Evolutionary conservation across 2,113 vertebrate species (phyloP).

Genomic region (Psephotus haematonotus): DNA sequence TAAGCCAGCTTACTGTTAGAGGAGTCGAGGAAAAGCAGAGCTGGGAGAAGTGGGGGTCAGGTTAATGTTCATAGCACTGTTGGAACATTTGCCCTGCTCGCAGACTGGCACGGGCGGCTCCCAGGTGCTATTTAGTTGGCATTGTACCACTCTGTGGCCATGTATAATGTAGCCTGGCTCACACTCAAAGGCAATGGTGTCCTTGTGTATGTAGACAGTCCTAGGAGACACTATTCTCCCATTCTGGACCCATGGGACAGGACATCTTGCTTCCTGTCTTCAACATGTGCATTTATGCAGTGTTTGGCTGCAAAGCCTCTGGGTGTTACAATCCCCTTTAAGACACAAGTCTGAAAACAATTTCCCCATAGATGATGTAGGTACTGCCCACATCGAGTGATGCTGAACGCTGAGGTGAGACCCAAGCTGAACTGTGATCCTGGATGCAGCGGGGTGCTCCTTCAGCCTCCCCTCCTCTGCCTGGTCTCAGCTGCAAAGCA

Average conservation of each 20-base stretch:
- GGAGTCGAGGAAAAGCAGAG: background rate
- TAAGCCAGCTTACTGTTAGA: background rate
- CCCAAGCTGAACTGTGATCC: background rate
- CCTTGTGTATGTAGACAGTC: slow-evolving; percentile 20
- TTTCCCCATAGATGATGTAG: accelerated
- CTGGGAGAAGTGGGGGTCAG: background rate
- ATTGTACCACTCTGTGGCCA: slow-evolving; percentile 21
- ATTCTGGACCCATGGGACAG: slow-evolving; percentile 21
- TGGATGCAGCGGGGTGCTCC: accelerated
- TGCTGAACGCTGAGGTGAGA: background rate
- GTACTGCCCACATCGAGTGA: background rate
- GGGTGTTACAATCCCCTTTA: background rate
- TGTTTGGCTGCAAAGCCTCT: background rate
- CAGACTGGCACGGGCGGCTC: slow-evolving; percentile 50
- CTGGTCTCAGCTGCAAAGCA: background rate
- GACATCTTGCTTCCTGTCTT: slow-evolving; percentile 19
- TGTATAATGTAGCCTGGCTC: slow-evolving; percentile 50
- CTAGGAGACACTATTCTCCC: slow-evolving; percentile 34
- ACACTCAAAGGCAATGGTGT: slow-evolving; percentile 48
- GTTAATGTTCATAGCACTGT: accelerated
- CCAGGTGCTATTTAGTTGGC: slow-evolving; percentile 55
- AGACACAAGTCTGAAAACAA: background rate
- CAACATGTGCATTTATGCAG: background rate
- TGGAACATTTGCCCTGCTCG: slow-evolving; percentile 54
- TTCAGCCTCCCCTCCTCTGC: background rate